Evolutionary conservation across 2,113 vertebrate species (phyloP).

Genomic region (Paralichthys olivaceus): DNA sequence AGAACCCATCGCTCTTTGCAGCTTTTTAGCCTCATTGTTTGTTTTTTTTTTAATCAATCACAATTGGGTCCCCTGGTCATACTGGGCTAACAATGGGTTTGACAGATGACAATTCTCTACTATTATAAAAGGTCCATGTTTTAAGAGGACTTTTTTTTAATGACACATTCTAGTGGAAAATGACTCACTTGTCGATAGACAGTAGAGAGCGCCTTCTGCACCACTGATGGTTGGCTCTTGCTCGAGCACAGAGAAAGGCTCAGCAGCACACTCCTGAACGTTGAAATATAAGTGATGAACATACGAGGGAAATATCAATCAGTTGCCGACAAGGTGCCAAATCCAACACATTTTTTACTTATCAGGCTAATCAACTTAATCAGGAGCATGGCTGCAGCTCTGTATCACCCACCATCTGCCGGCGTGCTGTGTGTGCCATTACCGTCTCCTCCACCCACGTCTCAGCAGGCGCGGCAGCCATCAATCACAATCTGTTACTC

Average conservation of each 20-base stretch:
- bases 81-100: too few relatives aligned
- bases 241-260: neutral
- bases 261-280: conserved; percentile 1
- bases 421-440: conserved; percentile 67
- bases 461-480: conserved; percentile 73
- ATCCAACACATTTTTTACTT: conserved; percentile 77
- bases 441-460: conserved; percentile 64
- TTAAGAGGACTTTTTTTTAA: neutral
- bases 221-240: conserved; percentile 12
- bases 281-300: conserved; percentile 46
- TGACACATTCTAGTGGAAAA: neutral
- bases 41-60: too few relatives aligned
- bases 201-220: neutral
- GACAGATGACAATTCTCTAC: too few relatives aligned
- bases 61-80: too few relatives aligned
- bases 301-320: conserved; percentile 50
- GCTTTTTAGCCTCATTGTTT: too few relatives aligned
- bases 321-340: conserved; percentile 61
- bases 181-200: neutral
- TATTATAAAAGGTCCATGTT: too few relatives aligned
- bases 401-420: conserved; percentile 83
- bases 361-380: conserved; percentile 83
- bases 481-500: conserved; percentile 77
- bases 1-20: too few relatives aligned
- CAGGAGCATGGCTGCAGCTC: conserved; percentile 67